Conservation (phyloP, 2,797 vertebrate genomes). For the Sternotherus odoratus region DNA sequence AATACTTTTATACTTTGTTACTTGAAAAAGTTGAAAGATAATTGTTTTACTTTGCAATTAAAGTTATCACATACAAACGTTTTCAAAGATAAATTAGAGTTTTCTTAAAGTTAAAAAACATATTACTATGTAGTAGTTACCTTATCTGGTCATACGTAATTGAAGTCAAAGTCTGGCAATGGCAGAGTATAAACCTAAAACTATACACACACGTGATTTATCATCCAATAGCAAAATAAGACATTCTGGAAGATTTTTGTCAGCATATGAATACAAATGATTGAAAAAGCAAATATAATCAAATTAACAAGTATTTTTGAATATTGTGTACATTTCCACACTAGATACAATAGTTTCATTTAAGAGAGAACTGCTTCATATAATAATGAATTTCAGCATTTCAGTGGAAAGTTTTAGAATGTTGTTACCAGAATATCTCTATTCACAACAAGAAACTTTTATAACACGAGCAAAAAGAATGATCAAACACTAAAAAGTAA, state of each 20-base stretch:
- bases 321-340: background rate
- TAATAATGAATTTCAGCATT: conserved; percentile 33
- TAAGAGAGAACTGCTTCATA: conserved; percentile 2
- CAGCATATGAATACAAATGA: conserved; percentile 17
- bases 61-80: background rate
- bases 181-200: background rate
- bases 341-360: conserved; percentile 39
- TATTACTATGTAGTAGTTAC: background rate
- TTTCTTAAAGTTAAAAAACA: background rate
- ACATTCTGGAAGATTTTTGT: background rate
- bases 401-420: conserved; percentile 1
- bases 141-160: background rate
- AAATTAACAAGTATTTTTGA: background rate
- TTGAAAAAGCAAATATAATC: conserved; percentile 14
- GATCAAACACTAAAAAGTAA: background rate
- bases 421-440: background rate
- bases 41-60: conserved; percentile 70
- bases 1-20: conserved; percentile 44
- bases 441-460: background rate
- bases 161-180: background rate
- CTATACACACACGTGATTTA: background rate
- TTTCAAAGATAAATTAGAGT: background rate
- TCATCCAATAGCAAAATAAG: background rate
- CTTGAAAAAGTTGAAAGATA: conserved; percentile 59
- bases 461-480: background rate